These are phyloP conservation scores for Crossaster papposus DNA, from an alignment of 53 echinoderm and acorn worm genomes.

Conservation along the genomic window DNA sequence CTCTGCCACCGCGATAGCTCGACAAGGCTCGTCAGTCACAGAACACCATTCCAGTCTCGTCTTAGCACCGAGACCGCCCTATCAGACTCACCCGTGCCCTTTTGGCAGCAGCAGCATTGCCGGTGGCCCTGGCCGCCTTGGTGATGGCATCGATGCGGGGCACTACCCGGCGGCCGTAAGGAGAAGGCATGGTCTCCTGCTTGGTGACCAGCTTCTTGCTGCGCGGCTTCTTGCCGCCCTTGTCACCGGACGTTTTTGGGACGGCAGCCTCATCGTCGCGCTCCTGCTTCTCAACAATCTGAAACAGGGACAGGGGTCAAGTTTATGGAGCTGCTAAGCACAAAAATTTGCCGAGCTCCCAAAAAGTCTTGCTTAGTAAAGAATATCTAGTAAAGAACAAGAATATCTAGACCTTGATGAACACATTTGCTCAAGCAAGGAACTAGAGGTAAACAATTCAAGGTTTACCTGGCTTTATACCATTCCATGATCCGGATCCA, in stretches of 20 bases:
- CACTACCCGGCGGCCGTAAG: slow-evolving; percentile 84
- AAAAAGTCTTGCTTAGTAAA: too few species aligned
- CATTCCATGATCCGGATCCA: too few species aligned
- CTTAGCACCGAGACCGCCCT: neutral
- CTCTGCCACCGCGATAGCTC: too few species aligned
- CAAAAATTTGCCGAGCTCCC: too few species aligned
- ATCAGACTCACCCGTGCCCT: slow-evolving; percentile 1
- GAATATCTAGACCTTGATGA: too few species aligned
- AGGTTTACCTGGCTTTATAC: too few species aligned
- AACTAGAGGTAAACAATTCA: too few species aligned
- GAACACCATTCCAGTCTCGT: neutral
- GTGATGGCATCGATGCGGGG: slow-evolving; percentile 83
- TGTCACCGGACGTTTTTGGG: slow-evolving; percentile 13
- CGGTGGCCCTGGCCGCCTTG: slow-evolving; percentile 40
- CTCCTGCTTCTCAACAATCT: slow-evolving; percentile 81
- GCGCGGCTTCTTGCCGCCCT: slow-evolving; percentile 61
- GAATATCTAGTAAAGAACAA: too few species aligned
- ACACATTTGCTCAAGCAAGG: too few species aligned
- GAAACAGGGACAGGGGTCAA: neutral
- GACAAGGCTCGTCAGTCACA: too few species aligned
- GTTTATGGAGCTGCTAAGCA: too few species aligned
- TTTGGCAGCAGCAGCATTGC: slow-evolving; percentile 25
- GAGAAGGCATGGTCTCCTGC: slow-evolving; percentile 93
- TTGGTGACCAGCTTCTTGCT: slow-evolving; percentile 81
- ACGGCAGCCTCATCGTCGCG: slow-evolving; percentile 66